Evolutionary conservation across 2,888 invertebrate genomes (phyloP).

Genomic region (Meta bourneti): DNA sequence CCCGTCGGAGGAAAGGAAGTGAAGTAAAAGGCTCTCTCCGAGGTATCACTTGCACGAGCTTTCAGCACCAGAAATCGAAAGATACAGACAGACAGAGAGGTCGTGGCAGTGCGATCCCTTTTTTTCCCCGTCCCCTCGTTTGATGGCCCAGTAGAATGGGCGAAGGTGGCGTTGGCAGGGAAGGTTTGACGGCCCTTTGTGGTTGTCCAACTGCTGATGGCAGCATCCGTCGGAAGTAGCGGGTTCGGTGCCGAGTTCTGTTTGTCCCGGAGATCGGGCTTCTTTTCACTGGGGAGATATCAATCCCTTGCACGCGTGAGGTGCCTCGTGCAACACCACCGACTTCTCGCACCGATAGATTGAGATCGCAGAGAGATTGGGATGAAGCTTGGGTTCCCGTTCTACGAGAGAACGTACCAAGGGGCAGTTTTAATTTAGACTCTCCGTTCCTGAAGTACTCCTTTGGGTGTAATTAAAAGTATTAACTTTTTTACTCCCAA

Average conservation of each 20-base stretch:
- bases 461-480: too few relatives aligned
- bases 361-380: background rate
- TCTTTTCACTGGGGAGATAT: conserved; percentile 7
- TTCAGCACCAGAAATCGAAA: conserved; percentile 63
- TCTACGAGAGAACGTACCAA: too few relatives aligned
- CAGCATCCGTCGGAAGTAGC: conserved; percentile 71
- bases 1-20: conserved; percentile 14
- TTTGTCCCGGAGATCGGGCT: conserved; percentile 40
- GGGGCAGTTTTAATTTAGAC: too few relatives aligned
- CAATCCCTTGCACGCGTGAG: background rate
- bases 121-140: conserved; percentile 22
- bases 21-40: conserved; percentile 36
- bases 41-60: conserved; percentile 47
- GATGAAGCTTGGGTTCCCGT: too few relatives aligned
- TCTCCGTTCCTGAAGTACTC: too few relatives aligned
- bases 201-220: conserved; percentile 63
- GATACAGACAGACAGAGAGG: conserved; percentile 57
- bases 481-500: too few relatives aligned
- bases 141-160: conserved; percentile 45
- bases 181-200: conserved; percentile 61
- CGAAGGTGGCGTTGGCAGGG: conserved; percentile 26
- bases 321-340: background rate
- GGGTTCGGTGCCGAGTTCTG: conserved; percentile 54
- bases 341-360: background rate
- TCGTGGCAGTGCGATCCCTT: conserved; percentile 53